These are phyloP conservation scores for Pachliopta kotzebuea DNA, from an alignment of 2,888 invertebrate genomes.

Conservation along the genomic window DNA sequence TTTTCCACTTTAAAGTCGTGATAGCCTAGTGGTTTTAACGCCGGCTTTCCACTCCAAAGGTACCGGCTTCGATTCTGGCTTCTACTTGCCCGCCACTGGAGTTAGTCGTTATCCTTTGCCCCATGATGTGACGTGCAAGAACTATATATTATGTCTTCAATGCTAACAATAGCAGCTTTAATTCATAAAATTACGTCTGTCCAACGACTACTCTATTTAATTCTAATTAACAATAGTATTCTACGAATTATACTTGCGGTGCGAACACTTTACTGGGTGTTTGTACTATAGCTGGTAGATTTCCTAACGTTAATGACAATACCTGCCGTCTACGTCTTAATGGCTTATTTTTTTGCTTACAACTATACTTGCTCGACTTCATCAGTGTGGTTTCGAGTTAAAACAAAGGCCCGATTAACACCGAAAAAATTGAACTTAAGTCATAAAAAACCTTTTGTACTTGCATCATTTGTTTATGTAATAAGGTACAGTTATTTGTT, in stretches of 20 bases:
- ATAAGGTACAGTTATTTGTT: too few relatives aligned
- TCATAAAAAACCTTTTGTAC: neutral
- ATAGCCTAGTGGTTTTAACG: too few relatives aligned
- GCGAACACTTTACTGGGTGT: slow-evolving; percentile 37
- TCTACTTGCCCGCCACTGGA: slow-evolving; percentile 36
- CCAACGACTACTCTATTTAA: slow-evolving; percentile 43
- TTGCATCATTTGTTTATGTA: too few relatives aligned
- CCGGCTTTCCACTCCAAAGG: too few relatives aligned
- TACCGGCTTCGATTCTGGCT: too few relatives aligned
- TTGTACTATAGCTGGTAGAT: slow-evolving; percentile 39
- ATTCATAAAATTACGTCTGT: slow-evolving; percentile 39
- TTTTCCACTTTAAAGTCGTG: slow-evolving; percentile 8
- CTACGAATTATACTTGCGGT: slow-evolving; percentile 51
- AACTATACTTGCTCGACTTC: slow-evolving; percentile 44
- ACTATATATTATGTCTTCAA: slow-evolving; percentile 46
- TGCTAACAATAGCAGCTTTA: slow-evolving; percentile 32
- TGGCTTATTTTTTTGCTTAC: slow-evolving; percentile 35
- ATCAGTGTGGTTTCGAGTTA: slow-evolving; percentile 34
- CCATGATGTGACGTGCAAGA: slow-evolving; percentile 46
- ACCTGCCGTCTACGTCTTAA: slow-evolving; percentile 44
- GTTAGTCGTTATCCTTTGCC: slow-evolving; percentile 46
- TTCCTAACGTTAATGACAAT: slow-evolving; percentile 44
- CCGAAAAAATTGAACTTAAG: neutral
- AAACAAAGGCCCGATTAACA: neutral
- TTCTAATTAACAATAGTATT: slow-evolving; percentile 36